Conservation (phyloP, 1,140 invertebrate genomes). For the Drosophila triauraria region DNA sequence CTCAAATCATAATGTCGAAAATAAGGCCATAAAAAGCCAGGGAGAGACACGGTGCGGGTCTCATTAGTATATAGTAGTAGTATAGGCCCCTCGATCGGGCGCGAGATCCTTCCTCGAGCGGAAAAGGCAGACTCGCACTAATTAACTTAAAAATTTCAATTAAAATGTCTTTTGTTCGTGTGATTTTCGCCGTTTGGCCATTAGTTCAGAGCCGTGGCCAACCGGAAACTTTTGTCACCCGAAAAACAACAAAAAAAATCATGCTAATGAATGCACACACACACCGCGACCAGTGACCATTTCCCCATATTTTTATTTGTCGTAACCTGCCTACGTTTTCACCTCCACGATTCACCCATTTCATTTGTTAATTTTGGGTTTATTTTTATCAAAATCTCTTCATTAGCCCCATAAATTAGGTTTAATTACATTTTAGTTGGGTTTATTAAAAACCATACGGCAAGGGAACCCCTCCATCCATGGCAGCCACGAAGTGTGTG, state of each 20-base stretch:
- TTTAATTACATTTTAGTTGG: conserved; percentile 83
- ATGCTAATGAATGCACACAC: conserved; percentile 72
- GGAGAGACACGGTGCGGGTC: conserved; percentile 11
- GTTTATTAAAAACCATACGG: conserved; percentile 64
- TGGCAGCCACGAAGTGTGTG: not conserved
- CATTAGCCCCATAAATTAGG: conserved; percentile 82
- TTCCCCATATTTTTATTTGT: conserved; percentile 23
- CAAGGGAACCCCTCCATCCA: not conserved
- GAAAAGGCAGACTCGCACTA: conserved; percentile 68
- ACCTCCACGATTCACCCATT: conserved; percentile 35
- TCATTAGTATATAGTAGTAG: conserved; percentile 62
- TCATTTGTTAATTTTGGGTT: conserved; percentile 67
- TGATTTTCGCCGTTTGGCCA: conserved; percentile 64
- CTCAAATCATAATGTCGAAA: conserved; percentile 70
- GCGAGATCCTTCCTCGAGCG: conserved; percentile 43
- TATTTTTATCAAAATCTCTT: conserved; percentile 74
- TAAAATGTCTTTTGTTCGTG: conserved; percentile 81
- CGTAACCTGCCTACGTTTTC: conserved; percentile 23
- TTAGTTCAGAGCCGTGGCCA: conserved; percentile 77
- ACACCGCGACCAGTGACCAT: conserved; percentile 17
- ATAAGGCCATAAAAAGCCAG: conserved; percentile 49
- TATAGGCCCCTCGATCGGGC: not conserved
- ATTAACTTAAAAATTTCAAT: conserved; percentile 83
- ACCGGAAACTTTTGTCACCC: conserved; percentile 83
- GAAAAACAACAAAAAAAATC: conserved; percentile 43